phyloP scores from a whole-genome alignment of 2,797 vertebrate species.

The Cryptoblepharus egeriae region DNA sequence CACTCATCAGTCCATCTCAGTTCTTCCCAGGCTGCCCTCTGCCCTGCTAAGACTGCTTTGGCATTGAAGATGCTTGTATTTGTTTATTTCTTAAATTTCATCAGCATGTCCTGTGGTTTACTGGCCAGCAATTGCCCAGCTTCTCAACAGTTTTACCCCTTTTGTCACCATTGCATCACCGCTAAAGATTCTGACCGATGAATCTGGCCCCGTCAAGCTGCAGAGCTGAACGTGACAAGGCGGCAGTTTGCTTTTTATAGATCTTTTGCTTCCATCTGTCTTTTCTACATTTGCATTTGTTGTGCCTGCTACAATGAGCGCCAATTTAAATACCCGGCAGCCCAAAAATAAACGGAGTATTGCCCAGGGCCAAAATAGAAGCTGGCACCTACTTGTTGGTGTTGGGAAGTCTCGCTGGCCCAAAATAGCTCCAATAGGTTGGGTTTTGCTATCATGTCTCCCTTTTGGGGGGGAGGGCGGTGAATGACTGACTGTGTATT shows the following conservation, averaged over 20 bases:
- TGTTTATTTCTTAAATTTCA: slow-evolving; percentile 13
- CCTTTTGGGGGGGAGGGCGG: background rate
- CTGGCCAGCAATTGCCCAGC: background rate
- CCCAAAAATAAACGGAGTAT: background rate
- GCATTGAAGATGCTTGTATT: background rate
- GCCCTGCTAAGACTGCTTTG: background rate
- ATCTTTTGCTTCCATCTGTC: background rate
- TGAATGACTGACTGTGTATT: background rate
- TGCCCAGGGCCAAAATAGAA: slow-evolving; percentile 21
- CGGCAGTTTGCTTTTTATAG: background rate
- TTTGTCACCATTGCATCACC: fast-evolving
- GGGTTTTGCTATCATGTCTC: too few relatives aligned
- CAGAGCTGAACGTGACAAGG: background rate
- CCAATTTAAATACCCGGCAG: background rate
- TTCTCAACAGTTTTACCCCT: background rate
- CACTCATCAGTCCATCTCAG: background rate
- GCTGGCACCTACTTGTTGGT: background rate
- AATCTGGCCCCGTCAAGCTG: background rate
- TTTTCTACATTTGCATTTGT: background rate
- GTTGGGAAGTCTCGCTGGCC: background rate
- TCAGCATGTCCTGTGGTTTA: background rate
- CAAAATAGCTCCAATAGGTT: background rate
- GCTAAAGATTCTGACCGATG: background rate
- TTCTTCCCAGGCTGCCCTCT: background rate
- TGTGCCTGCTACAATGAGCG: background rate